A percentile compares a stretch with the other conserved stretches of the same genome.
Conservation (phyloP, 92 coral and sea anemone species). For the Galaxea fascicularis region DNA sequence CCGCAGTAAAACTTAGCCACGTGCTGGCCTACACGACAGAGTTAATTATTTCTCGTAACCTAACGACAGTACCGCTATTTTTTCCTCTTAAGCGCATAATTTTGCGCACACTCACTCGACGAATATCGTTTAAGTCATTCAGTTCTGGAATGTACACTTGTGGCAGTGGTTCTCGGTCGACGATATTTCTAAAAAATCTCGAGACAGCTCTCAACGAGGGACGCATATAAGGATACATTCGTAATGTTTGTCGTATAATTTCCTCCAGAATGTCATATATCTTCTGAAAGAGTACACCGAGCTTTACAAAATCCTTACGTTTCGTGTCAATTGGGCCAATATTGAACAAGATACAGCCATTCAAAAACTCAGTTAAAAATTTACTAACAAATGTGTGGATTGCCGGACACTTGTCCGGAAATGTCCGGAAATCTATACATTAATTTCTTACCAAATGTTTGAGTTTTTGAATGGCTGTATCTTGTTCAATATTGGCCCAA, state of each 20-base stretch:
- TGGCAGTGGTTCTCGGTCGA: conserved; percentile 23
- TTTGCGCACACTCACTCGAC: conserved; percentile 3
- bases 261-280: background rate
- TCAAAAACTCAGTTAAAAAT: too few species aligned
- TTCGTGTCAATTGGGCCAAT: too few species aligned
- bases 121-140: conserved; percentile 2
- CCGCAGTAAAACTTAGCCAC: conserved; percentile 16
- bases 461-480: too few species aligned
- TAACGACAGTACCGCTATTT: conserved; percentile 5
- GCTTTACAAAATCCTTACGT: too few species aligned
- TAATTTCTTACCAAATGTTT: too few species aligned
- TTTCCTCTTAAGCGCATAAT: conserved; percentile 18
- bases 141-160: conserved; percentile 21
- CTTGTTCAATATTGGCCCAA: too few species aligned
- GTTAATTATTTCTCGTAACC: conserved; percentile 11
- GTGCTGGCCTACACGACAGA: background rate
- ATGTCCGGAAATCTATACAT: too few species aligned
- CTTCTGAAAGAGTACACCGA: background rate
- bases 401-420: too few species aligned
- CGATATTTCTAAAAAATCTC: conserved; percentile 1
- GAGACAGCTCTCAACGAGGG: conserved; percentile 15
- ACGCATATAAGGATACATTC: conserved; percentile 18
- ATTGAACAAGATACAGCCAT: too few species aligned
- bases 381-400: too few species aligned
- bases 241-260: background rate